Conservation (phyloP, 2,113 vertebrate genomes). For the Saccopteryx leptura region DNA sequence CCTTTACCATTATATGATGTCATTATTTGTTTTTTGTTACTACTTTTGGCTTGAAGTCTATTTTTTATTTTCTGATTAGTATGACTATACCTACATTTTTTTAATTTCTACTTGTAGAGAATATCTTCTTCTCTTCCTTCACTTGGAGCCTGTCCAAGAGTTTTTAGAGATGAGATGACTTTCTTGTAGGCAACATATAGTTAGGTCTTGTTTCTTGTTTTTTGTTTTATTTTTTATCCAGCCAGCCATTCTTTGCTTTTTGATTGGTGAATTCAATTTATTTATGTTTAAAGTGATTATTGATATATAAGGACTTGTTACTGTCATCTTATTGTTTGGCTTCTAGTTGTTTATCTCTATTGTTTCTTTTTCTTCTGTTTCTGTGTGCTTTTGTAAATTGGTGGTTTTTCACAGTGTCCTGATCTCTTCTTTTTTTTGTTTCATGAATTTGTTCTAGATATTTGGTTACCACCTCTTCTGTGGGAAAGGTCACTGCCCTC, state of each 20-base stretch:
- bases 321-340: not conserved
- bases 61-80: not conserved
- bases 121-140: not conserved
- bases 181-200: not conserved
- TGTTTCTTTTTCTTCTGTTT: not conserved
- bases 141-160: not conserved
- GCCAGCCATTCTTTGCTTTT: not conserved
- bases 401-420: not conserved
- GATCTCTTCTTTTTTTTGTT: not conserved
- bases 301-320: not conserved
- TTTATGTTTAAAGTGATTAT: not conserved
- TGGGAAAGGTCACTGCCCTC: not conserved
- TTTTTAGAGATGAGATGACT: not conserved
- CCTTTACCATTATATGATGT: not conserved
- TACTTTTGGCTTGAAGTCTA: not conserved
- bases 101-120: not conserved
- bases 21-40: not conserved
- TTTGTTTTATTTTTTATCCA: not conserved
- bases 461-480: not conserved
- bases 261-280: not conserved
- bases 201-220: not conserved
- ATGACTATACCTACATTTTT: not conserved
- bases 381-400: not conserved
- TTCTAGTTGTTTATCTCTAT: not conserved
- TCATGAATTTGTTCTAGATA: not conserved